phyloP scores from a whole-genome alignment of 2,888 invertebrate genomes.

The Pyrocoelia pectoralis region DNA sequence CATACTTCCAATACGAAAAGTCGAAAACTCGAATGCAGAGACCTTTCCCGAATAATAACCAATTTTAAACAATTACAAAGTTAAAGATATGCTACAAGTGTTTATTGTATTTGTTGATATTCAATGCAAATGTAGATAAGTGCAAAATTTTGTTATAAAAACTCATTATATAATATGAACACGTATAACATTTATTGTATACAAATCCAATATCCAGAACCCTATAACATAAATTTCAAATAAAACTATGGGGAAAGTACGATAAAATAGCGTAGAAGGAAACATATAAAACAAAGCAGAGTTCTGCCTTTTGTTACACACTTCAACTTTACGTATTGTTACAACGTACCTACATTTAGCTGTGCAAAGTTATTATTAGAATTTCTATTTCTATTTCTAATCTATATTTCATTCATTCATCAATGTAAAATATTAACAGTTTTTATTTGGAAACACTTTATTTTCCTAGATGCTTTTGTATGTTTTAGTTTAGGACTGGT shows the following conservation, averaged over 20 bases:
- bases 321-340: background rate
- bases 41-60: no score
- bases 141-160: background rate
- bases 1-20: no score
- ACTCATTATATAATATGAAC: background rate
- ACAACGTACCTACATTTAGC: background rate
- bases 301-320: background rate
- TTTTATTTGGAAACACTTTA: background rate
- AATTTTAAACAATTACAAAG: no score
- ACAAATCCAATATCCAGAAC: background rate
- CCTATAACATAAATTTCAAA: background rate
- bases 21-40: no score
- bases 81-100: no score
- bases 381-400: no score
- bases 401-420: no score
- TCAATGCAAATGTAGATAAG: background rate
- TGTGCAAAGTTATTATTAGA: no score
- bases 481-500: background rate
- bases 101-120: no score
- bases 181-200: conserved; percentile 1
- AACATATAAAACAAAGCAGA: background rate
- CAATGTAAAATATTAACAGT: background rate
- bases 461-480: background rate
- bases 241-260: background rate
- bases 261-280: background rate